These are phyloP conservation scores for Lindbergichthys nudifrons DNA, from an alignment of 2,797 vertebrate genomes.

Conservation along the genomic window DNA sequence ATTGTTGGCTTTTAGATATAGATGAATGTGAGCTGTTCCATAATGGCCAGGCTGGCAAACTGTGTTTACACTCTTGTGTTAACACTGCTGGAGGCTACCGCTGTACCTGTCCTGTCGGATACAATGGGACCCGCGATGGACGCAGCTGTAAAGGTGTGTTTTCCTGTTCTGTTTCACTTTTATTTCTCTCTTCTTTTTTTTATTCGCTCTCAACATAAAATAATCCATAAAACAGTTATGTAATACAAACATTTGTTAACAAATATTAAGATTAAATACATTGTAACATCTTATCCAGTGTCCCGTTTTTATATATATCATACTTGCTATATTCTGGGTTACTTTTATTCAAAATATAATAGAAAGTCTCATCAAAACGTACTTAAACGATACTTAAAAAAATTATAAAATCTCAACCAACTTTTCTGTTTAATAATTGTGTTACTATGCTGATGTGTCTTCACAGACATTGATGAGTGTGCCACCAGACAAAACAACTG, in stretches of 20 bases:
- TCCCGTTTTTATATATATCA: background rate
- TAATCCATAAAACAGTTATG: background rate
- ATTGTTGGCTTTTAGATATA: conserved; percentile 82
- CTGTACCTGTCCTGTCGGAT: conserved; percentile 89
- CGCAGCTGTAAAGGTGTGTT: conserved; percentile 87
- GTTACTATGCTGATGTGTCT: conserved; percentile 12
- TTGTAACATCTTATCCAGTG: background rate
- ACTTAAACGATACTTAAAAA: background rate
- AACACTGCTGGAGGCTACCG: conserved; percentile 91
- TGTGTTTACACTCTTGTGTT: conserved; percentile 89
- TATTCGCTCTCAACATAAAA: background rate
- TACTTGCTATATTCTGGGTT: background rate
- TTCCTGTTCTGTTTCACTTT: background rate
- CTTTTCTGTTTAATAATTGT: background rate
- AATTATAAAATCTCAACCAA: background rate
- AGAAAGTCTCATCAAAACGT: background rate
- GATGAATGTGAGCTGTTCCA: conserved; percentile 93
- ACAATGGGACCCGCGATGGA: conserved; percentile 82
- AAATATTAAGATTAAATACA: background rate
- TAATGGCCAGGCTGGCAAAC: conserved; percentile 80
- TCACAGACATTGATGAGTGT: conserved; percentile 90
- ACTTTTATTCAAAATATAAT: background rate
- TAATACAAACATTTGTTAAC: background rate
- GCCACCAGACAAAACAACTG: conserved; percentile 86
- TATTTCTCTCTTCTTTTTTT: background rate